Percentiles rank a stretch among this genome's conserved stretches.
Evolutionary conservation across 2,113 vertebrate genomes (phyloP).

Genomic region (Capreolus pygargus): DNA sequence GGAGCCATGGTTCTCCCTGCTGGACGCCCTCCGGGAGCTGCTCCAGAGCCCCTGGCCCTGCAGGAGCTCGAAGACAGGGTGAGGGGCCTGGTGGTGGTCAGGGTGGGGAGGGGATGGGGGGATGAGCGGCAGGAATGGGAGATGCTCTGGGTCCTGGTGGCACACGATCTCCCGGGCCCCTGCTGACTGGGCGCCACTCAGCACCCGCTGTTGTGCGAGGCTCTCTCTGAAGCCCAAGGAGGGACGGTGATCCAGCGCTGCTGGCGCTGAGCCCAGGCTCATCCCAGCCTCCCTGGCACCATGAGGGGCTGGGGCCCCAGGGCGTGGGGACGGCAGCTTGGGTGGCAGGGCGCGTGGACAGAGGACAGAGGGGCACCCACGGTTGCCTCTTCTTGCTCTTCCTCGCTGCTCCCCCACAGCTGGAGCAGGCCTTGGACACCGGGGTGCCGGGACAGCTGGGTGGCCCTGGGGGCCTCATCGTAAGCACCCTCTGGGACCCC

Average conservation of each 20-base stretch:
- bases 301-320: neutral
- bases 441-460: neutral
- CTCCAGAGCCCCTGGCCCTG: neutral
- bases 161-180: neutral
- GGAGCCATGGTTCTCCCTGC: neutral
- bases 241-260: accelerated
- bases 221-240: neutral
- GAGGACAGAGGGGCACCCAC: neutral
- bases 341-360: accelerated
- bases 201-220: no score
- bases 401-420: neutral
- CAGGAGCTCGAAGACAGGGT: neutral
- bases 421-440: neutral
- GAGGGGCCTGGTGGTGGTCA: neutral
- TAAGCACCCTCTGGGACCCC: neutral
- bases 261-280: neutral
- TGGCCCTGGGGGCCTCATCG: neutral
- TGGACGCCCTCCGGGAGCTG: neutral
- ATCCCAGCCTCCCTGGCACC: neutral
- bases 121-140: neutral
- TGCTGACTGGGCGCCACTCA: neutral
- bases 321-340: neutral
- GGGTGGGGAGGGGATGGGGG: no score
- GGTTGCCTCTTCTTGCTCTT: neutral
- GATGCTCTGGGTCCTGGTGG: neutral